Evolutionary conservation across 2,888 invertebrate species (phyloP).

Genomic region (Orthosia gothica): DNA sequence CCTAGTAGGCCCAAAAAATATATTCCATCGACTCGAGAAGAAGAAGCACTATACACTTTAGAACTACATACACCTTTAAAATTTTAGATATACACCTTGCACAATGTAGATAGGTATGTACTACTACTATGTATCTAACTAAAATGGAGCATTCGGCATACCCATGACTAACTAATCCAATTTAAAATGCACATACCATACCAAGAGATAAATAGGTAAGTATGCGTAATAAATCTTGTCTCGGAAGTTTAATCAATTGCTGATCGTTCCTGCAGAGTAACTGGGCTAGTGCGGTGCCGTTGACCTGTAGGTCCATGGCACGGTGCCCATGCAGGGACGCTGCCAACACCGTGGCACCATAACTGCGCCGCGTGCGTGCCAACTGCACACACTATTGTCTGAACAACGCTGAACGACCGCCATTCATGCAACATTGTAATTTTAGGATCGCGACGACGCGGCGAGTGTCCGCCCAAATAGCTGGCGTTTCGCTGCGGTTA

Average conservation of each 20-base stretch:
- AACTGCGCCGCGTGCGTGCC: conserved; percentile 61
- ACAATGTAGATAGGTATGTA: not conserved
- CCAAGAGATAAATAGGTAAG: conserved; percentile 60
- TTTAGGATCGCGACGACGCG: conserved; percentile 38
- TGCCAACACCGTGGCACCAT: conserved; percentile 65
- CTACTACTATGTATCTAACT: not conserved
- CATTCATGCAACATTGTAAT: conserved; percentile 55
- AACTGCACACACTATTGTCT: conserved; percentile 57
- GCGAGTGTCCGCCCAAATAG: conserved; percentile 27
- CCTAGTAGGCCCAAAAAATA: no score
- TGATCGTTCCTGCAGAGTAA: conserved; percentile 60
- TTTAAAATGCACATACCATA: conserved; percentile 56
- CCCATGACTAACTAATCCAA: conserved; percentile 35
- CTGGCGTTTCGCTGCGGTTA: conserved; percentile 25
- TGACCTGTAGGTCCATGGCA: conserved; percentile 78
- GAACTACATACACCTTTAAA: not conserved
- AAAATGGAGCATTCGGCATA: conserved; percentile 18
- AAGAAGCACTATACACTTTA: no score
- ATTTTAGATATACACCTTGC: not conserved
- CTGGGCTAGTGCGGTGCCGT: conserved; percentile 67
- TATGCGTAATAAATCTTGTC: conserved; percentile 67
- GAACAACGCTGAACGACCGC: conserved; percentile 35
- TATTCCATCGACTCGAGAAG: no score
- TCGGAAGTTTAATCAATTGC: conserved; percentile 74
- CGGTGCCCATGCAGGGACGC: conserved; percentile 73